phyloP scores from a whole-genome alignment of 1,140 invertebrate species.

The Drosophila equinoxialis region DNA sequence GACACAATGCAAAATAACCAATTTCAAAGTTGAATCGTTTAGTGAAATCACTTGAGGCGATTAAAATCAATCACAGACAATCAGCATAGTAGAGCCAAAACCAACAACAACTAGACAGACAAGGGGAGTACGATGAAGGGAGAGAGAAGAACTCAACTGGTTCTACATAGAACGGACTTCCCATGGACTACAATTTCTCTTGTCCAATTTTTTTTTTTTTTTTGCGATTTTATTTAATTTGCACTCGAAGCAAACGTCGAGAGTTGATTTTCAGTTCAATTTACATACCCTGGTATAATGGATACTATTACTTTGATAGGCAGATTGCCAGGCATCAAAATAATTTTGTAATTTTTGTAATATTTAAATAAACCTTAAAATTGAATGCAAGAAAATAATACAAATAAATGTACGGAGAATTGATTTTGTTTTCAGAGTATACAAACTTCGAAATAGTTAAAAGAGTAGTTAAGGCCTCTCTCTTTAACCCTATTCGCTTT shows the following conservation, averaged over 20 bases:
- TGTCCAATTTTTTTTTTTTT: constrained; percentile 26
- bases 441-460: background rate
- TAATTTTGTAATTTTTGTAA: too few relatives aligned
- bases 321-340: background rate
- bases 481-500: background rate
- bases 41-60: constrained; percentile 80
- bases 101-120: constrained; percentile 24
- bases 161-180: constrained; percentile 22
- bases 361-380: too few relatives aligned
- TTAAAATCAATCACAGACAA: constrained; percentile 82
- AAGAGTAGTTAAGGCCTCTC: background rate
- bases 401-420: too few relatives aligned
- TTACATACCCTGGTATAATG: background rate
- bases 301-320: background rate
- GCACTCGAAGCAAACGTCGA: constrained; percentile 65
- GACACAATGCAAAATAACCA: constrained; percentile 75
- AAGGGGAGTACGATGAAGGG: background rate
- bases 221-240: constrained; percentile 77
- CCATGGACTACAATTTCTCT: constrained; percentile 54
- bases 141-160: constrained; percentile 8
- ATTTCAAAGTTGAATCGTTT: constrained; percentile 77
- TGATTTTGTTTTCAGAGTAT: too few relatives aligned
- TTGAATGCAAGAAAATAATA: too few relatives aligned
- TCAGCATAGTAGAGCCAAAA: constrained; percentile 49
- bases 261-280: constrained; percentile 24